Percentiles rank a stretch among this genome's conserved stretches.
Evolutionary conservation across 1,140 invertebrate genomes (phyloP).

Genomic region (Diuraphis noxia): DNA sequence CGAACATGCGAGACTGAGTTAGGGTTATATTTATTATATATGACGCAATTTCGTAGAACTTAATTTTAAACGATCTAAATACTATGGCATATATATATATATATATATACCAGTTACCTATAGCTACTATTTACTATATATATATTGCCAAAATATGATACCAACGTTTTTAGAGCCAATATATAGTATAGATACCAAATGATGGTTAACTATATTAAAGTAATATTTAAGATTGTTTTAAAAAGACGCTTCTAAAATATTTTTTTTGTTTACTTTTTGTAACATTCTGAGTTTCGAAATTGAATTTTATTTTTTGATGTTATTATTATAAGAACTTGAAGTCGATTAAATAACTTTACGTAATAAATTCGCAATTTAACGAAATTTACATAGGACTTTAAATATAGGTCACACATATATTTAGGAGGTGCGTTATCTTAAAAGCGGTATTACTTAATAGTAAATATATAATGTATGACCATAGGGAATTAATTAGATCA

Average conservation of each 20-base stretch:
- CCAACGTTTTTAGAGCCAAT: too few species aligned
- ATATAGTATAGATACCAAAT: too few species aligned
- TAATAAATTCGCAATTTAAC: not conserved
- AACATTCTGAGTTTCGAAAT: not conserved
- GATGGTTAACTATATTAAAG: too few species aligned
- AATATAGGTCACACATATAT: not conserved
- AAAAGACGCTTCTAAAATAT: too few species aligned
- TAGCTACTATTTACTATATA: too few species aligned
- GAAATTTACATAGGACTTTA: not conserved
- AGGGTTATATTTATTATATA: not conserved
- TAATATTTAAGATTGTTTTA: not conserved
- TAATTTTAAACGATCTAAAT: not conserved
- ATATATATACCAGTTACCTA: too few species aligned
- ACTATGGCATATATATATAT: not conserved
- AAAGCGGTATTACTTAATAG: not conserved
- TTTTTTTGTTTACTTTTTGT: not conserved
- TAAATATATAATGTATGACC: not conserved
- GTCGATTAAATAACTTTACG: not conserved
- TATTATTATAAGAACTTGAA: not conserved
- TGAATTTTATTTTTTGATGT: not conserved
- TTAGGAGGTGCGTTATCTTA: not conserved
- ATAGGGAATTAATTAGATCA: not conserved
- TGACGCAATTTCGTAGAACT: not conserved
- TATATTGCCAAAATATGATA: not conserved
- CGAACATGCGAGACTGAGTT: not conserved